A percentile compares a stretch with the other conserved stretches of the same genome.
Conservation (phyloP, 2,113 vertebrate genomes). For the Ceuthmochares aereus region DNA sequence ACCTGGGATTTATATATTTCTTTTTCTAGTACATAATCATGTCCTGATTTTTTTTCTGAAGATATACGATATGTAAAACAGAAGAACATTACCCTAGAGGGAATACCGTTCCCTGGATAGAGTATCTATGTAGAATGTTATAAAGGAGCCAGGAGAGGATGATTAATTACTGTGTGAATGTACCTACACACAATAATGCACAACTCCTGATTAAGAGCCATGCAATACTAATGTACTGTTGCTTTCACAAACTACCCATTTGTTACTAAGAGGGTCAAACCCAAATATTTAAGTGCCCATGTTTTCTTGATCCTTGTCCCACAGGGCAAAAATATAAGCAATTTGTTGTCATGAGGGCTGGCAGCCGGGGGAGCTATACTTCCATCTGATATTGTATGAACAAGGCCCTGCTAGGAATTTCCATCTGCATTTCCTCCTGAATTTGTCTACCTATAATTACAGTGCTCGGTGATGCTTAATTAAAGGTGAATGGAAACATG, state of each 20-base stretch:
- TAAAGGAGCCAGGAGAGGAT: background rate
- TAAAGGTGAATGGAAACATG: background rate
- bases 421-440: constrained; percentile 18
- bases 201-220: background rate
- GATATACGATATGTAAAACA: background rate
- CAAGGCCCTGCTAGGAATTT: background rate
- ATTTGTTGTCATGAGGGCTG: background rate
- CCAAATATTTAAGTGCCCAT: rapidly evolving
- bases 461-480: background rate
- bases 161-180: constrained; percentile 45
- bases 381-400: background rate
- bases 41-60: background rate
- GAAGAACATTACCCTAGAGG: background rate
- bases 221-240: background rate
- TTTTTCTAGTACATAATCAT: background rate
- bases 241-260: constrained; percentile 2
- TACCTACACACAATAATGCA: background rate
- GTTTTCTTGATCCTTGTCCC: background rate
- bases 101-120: constrained; percentile 11
- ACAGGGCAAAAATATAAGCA: background rate
- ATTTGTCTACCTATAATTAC: background rate
- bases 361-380: background rate
- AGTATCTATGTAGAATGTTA: background rate
- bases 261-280: background rate
- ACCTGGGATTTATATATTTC: constrained; percentile 3